Base-by-base conservation (phyloP, 2,888 invertebrate genomes). In the Nesidiocoris tenuis region DNA sequence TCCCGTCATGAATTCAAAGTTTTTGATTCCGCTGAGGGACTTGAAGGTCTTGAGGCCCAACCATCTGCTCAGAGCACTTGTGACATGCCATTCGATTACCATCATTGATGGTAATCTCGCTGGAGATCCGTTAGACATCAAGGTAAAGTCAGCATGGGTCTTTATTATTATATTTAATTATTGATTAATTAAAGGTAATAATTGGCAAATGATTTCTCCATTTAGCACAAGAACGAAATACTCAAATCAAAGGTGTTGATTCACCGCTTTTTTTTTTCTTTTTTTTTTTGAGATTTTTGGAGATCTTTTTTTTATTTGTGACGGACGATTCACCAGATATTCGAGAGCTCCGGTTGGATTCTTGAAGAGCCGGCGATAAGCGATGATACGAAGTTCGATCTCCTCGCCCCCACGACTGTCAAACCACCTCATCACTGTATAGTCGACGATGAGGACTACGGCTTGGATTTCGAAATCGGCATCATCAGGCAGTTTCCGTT, bases 61-160 rank as follows among this genome's bases (percentile, higher is more conserved):
- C 21, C 79, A 80, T 77, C 84, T 91, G 0, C 84, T 91, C 19
- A 84, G 91, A 65, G 94, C 93, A 70, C 92, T 98, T 91, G 96
- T 94, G 0, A 89, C 93, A 0, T 98, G 97, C 82, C 98, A 98
- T 84, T 95, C 95, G 1, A 87, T 98, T 66, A 96, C 96, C 0
- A 87, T 95, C 76, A 92, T 99, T 79, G 92, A 96, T 79, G 92
- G 91, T 0, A 89, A 91, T 81, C 86, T 95, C 74, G 91, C 91
- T 59, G 98, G 98, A 0, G 98, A 99, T 85, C 98, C 98, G 0
- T 85, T 99, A 22, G 98, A 99, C 83, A 86, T 98, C 24, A 96
- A 94, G 86, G 90, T 90, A 75, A 54, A n/a, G n/a, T n/a, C n/a
- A n/a, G n/a, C n/a, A n/a, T n/a, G n/a, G n/a, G n/a, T n/a, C n/a